phyloP scores from a whole-genome alignment of 1,140 invertebrate species.

The Drosophila trapezifrons region DNA sequence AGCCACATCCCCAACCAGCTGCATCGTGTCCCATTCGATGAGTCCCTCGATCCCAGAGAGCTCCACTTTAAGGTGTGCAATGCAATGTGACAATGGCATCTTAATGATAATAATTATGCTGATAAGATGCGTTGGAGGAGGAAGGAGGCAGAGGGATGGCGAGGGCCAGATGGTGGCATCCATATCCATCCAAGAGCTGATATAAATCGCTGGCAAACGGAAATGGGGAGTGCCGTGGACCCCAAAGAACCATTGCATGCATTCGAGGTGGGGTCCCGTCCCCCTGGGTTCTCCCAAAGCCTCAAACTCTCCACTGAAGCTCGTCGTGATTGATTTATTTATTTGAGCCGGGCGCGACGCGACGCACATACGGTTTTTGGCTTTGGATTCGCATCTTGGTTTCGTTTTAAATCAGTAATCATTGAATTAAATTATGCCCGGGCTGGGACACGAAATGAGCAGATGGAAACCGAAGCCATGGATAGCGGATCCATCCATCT shows the following conservation, averaged over 20 bases:
- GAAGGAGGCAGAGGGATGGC: not conserved
- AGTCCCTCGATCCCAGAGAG: slow-evolving; percentile 11
- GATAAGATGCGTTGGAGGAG: slow-evolving; percentile 51
- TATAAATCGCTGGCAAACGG: slow-evolving; percentile 77
- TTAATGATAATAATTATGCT: slow-evolving; percentile 76
- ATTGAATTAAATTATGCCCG: slow-evolving; percentile 81
- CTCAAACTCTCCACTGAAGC: slow-evolving; percentile 10
- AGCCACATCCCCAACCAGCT: not conserved
- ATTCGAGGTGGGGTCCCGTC: slow-evolving; percentile 62
- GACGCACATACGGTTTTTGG: slow-evolving; percentile 50
- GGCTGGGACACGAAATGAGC: not conserved
- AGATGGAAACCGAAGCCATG: not conserved
- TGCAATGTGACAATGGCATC: slow-evolving; percentile 74
- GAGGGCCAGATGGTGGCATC: slow-evolving; percentile 18
- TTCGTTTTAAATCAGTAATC: slow-evolving; percentile 78
- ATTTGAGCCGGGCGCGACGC: slow-evolving; percentile 64
- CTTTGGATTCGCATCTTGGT: slow-evolving; percentile 62
- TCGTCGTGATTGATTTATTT: slow-evolving; percentile 77
- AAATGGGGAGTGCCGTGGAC: slow-evolving; percentile 75
- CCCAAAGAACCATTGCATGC: slow-evolving; percentile 47
- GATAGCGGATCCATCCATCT: slow-evolving; percentile 32
- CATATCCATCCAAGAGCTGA: slow-evolving; percentile 54
- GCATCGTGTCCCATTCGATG: slow-evolving; percentile 12
- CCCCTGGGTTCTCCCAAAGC: not conserved
- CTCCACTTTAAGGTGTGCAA: slow-evolving; percentile 61